Conservation (phyloP, 2,888 invertebrate species). For the Diarsia dahlii region DNA sequence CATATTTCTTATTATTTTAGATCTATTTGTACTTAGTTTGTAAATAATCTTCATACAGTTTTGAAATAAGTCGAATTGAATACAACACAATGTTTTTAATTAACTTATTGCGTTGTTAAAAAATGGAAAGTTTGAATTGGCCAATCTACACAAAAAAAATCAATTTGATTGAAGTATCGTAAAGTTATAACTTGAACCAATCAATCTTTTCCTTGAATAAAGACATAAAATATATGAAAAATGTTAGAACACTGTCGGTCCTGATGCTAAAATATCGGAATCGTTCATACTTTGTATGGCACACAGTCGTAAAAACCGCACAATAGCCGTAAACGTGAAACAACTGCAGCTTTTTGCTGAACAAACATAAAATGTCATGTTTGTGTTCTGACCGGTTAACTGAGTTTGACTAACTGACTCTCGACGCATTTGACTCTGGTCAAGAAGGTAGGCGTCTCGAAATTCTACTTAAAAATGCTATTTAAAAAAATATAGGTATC, state of each 20-base stretch:
- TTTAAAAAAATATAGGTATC: too few species aligned
- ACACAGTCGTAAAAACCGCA: conserved; percentile 44
- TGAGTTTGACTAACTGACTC: conserved; percentile 7
- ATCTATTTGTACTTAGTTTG: not conserved
- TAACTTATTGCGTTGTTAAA: conserved; percentile 14
- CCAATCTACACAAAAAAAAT: conserved; percentile 10
- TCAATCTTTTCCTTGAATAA: conserved; percentile 42
- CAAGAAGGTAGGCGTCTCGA: too few species aligned
- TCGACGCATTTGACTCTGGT: not conserved
- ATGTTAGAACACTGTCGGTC: conserved; percentile 16
- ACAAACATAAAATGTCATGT: conserved; percentile 29
- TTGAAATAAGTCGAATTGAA: not conserved
- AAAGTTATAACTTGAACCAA: conserved; percentile 30
- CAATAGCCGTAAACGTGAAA: conserved; percentile 61
- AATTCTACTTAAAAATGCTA: too few species aligned
- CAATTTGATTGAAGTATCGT: conserved; percentile 1
- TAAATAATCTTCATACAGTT: too few species aligned
- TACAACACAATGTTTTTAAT: not conserved
- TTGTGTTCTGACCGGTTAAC: conserved; percentile 26
- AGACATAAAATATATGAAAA: conserved; percentile 49
- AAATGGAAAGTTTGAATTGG: conserved; percentile 31
- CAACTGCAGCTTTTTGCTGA: conserved; percentile 49
- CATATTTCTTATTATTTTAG: not conserved
- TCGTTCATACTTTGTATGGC: conserved; percentile 32
- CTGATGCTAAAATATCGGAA: conserved; percentile 39